Evolutionary conservation across 2,888 invertebrate genomes (phyloP).

Genomic region (Ptychoptera albimana): DNA sequence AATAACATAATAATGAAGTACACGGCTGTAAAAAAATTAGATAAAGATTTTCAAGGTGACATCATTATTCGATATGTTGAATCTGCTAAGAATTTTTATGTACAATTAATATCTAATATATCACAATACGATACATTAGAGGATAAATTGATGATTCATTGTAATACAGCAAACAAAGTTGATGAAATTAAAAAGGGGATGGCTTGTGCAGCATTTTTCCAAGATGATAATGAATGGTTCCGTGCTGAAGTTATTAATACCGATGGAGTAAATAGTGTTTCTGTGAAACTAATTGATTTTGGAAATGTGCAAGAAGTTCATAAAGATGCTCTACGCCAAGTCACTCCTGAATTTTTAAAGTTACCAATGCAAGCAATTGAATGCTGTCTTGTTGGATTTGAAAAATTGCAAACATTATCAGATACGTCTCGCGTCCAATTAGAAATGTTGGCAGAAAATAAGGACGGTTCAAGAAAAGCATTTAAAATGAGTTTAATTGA

Average conservation of each 20-base stretch:
- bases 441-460: constrained; percentile 51
- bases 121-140: constrained; percentile 47
- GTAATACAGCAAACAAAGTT: constrained; percentile 33
- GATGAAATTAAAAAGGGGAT: constrained; percentile 39
- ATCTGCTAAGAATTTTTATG: constrained; percentile 55
- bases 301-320: constrained; percentile 79
- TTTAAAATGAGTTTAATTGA: constrained; percentile 42
- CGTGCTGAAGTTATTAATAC: constrained; percentile 60
- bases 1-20: constrained; percentile 22
- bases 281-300: constrained; percentile 83
- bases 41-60: constrained; percentile 18
- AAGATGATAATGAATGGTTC: constrained; percentile 74
- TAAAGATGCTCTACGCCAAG: constrained; percentile 39
- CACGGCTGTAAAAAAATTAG: constrained; percentile 18
- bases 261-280: constrained; percentile 37
- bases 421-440: constrained; percentile 32
- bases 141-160: constrained; percentile 45
- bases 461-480: constrained; percentile 30
- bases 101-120: constrained; percentile 48
- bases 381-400: constrained; percentile 53
- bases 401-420: constrained; percentile 22
- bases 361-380: constrained; percentile 60
- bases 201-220: constrained; percentile 67
- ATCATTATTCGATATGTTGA: constrained; percentile 29
- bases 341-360: constrained; percentile 45